Evolutionary conservation across 2,797 vertebrate species (phyloP), one percentile per base, ranked within the genome.

Genomic region (Falco biarmicus): DNA sequence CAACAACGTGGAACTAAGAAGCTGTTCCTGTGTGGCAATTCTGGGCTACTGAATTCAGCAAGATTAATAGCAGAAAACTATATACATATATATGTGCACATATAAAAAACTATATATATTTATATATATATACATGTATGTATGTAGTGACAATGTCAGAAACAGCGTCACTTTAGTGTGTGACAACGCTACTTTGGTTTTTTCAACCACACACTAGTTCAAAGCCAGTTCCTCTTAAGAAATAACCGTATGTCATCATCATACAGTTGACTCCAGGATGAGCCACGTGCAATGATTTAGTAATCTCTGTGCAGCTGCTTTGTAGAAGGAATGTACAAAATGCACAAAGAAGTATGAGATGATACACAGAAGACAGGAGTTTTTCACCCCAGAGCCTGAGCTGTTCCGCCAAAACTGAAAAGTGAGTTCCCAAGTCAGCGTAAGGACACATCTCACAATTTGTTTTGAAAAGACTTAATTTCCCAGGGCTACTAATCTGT

Each of bases 401-500:
- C 47, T 39, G 56, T 57, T 75, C 34, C 54, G 39, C 39, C n/a
- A 26, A 2, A 2, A 4, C 66, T 89, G 74, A 50, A 76, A 77
- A 75, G 61, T 0, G 3, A 84, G 66, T 64, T 91, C 71, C 78
- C 71, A 86, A 84, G 87, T 84, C 82, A 81, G 45, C 9, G 26
- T 84, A 75, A 89, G 81, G 57, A 80, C 89, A 45, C 45, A 43
- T 57, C 86, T n/a, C 31, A 13, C 75, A n/a, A 90, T 70, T 93
- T 93, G 91, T 76, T 95, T 83, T 80, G 54, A 91, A 87, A 84
- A 96, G 83, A 91, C 37, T 73, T 92, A 24, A 0, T 90, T 84
- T 96, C 87, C 89, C 85, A 69, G 66, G 89, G 90, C 91, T 95
- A 79, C 90, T 95, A 92, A 66, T 95, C 79, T 97, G 95, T 89